phyloP scores from a whole-genome alignment of 2,797 vertebrate genomes.

The Geotria australis region DNA sequence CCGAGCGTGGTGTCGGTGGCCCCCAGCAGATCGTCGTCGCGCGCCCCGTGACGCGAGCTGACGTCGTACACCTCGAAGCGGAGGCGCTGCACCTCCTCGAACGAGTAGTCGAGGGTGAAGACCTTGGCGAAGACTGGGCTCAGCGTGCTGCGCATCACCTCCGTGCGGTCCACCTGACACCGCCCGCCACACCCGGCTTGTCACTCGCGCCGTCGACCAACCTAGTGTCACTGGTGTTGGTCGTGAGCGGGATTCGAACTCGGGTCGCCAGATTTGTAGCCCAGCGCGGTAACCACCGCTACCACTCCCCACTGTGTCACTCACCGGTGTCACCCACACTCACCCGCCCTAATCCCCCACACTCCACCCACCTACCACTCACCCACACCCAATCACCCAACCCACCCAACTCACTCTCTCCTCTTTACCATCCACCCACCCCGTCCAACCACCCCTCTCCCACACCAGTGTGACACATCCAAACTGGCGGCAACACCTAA shows the following conservation, averaged over 20 bases:
- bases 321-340: no score
- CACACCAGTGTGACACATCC: no score
- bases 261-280: no score
- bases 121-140: conserved; percentile 10
- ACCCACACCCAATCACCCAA: not conserved
- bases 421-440: not conserved
- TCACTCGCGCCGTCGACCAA: not conserved
- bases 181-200: not conserved
- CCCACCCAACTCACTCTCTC: not conserved
- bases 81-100: conserved; percentile 13
- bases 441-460: not conserved
- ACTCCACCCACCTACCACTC: not conserved
- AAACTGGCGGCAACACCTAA: no score
- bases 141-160: conserved; percentile 7
- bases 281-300: no score
- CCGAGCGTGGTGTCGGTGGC: not conserved
- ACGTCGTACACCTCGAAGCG: conserved; percentile 10
- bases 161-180: conserved; percentile 8
- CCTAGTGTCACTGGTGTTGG: no score
- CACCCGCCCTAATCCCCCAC: not conserved
- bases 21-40: not conserved
- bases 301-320: not conserved
- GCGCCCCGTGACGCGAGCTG: not conserved
- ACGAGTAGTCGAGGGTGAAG: conserved; percentile 11
- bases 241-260: no score